These are phyloP conservation scores for Philopotamus ludificatus DNA, from an alignment of 1,140 invertebrate genomes.

Conservation along the genomic window DNA sequence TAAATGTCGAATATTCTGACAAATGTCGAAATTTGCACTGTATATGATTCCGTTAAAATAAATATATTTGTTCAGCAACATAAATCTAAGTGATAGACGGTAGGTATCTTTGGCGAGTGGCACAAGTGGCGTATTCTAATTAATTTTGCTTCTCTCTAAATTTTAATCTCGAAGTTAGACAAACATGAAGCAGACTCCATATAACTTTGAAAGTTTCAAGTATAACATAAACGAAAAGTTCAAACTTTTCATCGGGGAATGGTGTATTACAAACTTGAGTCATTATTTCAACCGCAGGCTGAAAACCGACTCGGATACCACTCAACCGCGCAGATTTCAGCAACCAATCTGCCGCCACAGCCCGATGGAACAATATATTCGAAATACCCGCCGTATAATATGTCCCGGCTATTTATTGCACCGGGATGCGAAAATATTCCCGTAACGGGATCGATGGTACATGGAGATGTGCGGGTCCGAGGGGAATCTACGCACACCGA, in stretches of 20 bases:
- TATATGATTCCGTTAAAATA: too few relatives aligned
- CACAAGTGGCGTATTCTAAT: constrained; percentile 40
- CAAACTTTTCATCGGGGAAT: constrained; percentile 34
- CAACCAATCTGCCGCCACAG: neutral
- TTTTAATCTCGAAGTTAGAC: constrained; percentile 43
- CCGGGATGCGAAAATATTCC: too few relatives aligned
- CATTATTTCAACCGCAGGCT: constrained; percentile 35
- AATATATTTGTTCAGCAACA: too few relatives aligned
- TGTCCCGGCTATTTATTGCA: neutral
- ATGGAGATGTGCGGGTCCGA: too few relatives aligned
- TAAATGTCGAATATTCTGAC: too few relatives aligned
- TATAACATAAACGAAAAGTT: constrained; percentile 41
- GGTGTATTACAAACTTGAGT: constrained; percentile 38
- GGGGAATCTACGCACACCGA: neutral
- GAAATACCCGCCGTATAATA: neutral
- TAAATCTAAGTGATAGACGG: constrained; percentile 25
- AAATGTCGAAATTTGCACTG: too few relatives aligned
- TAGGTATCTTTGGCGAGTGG: constrained; percentile 2
- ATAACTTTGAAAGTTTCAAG: constrained; percentile 39
- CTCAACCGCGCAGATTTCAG: constrained; percentile 17
- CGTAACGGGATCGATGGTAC: too few relatives aligned
- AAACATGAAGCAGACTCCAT: constrained; percentile 39
- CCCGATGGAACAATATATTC: neutral
- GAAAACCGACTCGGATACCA: constrained; percentile 4
- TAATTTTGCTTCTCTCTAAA: constrained; percentile 42